Percentiles rank a stretch among this genome's conserved stretches.
phyloP scores from a whole-genome alignment of 1,140 invertebrate genomes.

The Eupeodes corollae region DNA sequence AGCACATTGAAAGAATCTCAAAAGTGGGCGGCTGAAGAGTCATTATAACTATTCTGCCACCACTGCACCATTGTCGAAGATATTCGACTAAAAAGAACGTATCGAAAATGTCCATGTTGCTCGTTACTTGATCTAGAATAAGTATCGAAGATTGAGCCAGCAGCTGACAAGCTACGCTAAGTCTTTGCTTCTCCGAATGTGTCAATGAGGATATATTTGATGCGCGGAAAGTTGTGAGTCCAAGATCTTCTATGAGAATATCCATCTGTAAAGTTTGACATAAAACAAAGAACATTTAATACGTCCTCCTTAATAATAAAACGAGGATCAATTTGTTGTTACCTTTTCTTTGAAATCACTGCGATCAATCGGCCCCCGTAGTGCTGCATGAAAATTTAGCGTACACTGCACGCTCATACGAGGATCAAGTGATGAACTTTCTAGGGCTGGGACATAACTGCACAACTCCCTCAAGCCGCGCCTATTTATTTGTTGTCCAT shows the following conservation, averaged over 20 bases:
- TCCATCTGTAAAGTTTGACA: constrained; percentile 49
- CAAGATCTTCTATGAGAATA: constrained; percentile 78
- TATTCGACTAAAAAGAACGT: constrained; percentile 92
- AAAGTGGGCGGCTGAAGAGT: constrained; percentile 89
- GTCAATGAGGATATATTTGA: constrained; percentile 70
- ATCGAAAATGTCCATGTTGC: constrained; percentile 92
- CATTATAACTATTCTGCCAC: constrained; percentile 76
- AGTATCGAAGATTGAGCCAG: constrained; percentile 73
- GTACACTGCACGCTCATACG: constrained; percentile 74
- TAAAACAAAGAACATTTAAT: constrained; percentile 19
- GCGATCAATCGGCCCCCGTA: constrained; percentile 49
- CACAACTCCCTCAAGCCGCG: constrained; percentile 50
- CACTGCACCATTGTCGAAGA: constrained; percentile 80
- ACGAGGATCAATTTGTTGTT: too few species aligned
- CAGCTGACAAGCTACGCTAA: constrained; percentile 80
- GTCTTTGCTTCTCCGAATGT: constrained; percentile 68
- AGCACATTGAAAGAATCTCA: constrained; percentile 91
- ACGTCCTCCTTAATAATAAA: too few species aligned
- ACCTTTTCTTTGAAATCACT: constrained; percentile 53
- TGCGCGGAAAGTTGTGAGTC: constrained; percentile 69
- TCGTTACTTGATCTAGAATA: constrained; percentile 77
- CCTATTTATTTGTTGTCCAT: constrained; percentile 67
- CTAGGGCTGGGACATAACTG: constrained; percentile 34
- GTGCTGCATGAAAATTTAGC: constrained; percentile 63
- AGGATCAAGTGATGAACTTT: constrained; percentile 41